phyloP scores from a whole-genome alignment of 2,113 vertebrate species.

The Micronisus gabar region DNA sequence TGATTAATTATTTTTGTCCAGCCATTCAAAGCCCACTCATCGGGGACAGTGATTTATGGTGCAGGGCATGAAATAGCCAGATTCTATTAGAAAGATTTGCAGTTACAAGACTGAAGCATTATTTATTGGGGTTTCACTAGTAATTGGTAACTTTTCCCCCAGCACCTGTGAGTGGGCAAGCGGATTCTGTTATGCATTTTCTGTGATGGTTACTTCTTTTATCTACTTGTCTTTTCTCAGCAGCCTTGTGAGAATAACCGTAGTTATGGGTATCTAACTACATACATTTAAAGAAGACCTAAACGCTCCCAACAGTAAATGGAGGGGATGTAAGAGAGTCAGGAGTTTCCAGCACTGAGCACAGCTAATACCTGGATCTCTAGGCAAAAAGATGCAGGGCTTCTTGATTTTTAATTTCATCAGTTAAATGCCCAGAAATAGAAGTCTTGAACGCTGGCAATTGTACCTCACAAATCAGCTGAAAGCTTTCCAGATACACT shows the following conservation, averaged over 20 bases:
- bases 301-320: background rate
- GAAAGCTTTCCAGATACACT: background rate
- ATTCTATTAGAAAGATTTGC: constrained; percentile 39
- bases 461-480: background rate
- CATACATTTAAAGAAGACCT: background rate
- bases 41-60: background rate
- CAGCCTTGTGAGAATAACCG: background rate
- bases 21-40: constrained; percentile 11
- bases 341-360: background rate
- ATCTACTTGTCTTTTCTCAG: background rate
- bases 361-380: background rate
- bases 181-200: background rate
- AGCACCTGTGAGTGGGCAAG: background rate
- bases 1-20: constrained; percentile 53
- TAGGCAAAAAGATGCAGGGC: background rate
- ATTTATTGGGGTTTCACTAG: background rate
- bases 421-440: background rate
- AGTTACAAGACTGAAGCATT: background rate
- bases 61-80: constrained; percentile 15
- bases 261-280: background rate
- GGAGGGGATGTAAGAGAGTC: background rate
- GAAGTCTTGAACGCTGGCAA: background rate
- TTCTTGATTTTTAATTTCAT: background rate
- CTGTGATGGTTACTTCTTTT: background rate
- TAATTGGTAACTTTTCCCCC: background rate